These are phyloP conservation scores for Lithophane ornitopus DNA, from an alignment of 2,888 invertebrate species.

Conservation along the genomic window DNA sequence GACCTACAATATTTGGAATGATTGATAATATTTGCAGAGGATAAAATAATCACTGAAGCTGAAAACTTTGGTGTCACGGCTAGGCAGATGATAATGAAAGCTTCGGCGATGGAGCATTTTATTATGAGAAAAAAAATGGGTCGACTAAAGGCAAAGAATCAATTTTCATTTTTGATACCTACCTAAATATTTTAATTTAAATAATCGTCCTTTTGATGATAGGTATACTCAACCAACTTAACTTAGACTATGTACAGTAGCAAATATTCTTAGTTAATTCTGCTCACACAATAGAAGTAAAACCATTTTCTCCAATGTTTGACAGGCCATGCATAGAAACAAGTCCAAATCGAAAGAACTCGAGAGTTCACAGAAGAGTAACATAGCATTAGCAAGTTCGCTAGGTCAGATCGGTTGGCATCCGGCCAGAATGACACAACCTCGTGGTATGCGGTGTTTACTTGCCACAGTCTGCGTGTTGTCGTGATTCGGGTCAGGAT, in stretches of 20 bases:
- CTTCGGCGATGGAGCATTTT: not conserved
- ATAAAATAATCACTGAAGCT: not conserved
- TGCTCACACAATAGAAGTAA: not conserved
- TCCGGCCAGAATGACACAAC: conserved; percentile 85
- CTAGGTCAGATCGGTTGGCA: conserved; percentile 86
- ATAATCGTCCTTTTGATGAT: too few species aligned
- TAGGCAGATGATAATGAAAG: not conserved
- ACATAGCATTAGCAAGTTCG: conserved; percentile 76
- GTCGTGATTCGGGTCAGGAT: conserved; percentile 74
- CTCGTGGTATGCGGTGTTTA: conserved; percentile 85
- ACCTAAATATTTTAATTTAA: not conserved
- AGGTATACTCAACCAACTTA: not conserved
- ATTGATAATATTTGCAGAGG: not conserved
- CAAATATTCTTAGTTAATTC: not conserved
- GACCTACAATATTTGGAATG: not conserved
- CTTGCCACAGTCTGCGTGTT: conserved; percentile 78
- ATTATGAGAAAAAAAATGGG: not conserved
- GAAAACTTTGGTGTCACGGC: not conserved
- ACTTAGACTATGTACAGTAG: not conserved
- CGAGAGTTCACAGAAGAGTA: conserved; percentile 58
- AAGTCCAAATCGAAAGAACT: conserved; percentile 37
- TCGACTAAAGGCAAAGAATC: not conserved
- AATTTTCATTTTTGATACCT: not conserved
- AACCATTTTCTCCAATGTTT: conserved; percentile 2
- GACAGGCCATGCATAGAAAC: conserved; percentile 4